These are phyloP conservation scores for Hydropsyche tenuis DNA, from an alignment of 1,140 invertebrate genomes.

Conservation along the genomic window DNA sequence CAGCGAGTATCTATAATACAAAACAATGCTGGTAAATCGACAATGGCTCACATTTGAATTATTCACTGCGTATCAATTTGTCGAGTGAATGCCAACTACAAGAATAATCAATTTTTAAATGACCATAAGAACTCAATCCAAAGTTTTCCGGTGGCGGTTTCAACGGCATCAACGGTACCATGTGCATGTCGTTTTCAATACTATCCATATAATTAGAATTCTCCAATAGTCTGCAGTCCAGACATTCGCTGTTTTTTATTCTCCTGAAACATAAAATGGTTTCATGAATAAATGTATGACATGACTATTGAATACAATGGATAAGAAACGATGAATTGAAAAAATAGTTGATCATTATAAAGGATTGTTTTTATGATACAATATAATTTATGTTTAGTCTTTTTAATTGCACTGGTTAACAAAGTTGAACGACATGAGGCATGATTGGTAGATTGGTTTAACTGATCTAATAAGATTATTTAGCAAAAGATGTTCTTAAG, in stretches of 20 bases:
- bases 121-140: constrained; percentile 71
- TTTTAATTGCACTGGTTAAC: too few species aligned
- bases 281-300: neutral
- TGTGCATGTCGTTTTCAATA: constrained; percentile 32
- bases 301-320: neutral
- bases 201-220: constrained; percentile 32
- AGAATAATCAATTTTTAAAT: constrained; percentile 77
- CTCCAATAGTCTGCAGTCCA: constrained; percentile 45
- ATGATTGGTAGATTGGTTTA: too few species aligned
- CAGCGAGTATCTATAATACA: too few species aligned
- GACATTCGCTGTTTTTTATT: constrained; percentile 45
- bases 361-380: too few species aligned
- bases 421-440: too few species aligned
- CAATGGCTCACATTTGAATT: constrained; percentile 24
- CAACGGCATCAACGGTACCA: constrained; percentile 45
- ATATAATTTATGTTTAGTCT: too few species aligned
- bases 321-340: neutral
- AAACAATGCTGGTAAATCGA: too few species aligned
- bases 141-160: constrained; percentile 64
- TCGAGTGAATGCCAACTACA: constrained; percentile 75
- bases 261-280: constrained; percentile 45
- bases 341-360: too few species aligned
- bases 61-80: constrained; percentile 67
- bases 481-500: too few species aligned
- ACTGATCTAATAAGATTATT: too few species aligned